Base-by-base conservation (phyloP, 2,113 vertebrate genomes). In the Poecile atricapillus region DNA sequence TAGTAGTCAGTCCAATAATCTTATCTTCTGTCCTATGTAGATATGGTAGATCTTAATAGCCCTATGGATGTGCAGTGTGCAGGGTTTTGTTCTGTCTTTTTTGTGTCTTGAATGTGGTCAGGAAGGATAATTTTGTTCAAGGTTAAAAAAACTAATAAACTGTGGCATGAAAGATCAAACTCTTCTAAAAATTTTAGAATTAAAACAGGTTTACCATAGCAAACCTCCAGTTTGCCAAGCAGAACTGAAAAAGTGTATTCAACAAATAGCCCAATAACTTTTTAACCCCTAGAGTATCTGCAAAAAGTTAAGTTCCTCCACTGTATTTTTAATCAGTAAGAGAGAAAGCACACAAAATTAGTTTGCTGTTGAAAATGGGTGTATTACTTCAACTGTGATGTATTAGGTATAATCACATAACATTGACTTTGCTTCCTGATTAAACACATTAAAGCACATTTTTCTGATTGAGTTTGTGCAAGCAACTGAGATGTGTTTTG, bases 11-110 rank as follows among this genome's bases (percentile, higher is more conserved):
- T 96, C 97, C 97, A 98, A 97, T 98, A 98, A 98, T 96, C 95
- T 98, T 98, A 98, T 98, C 97, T 98, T 98, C 98, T 97, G 97
- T 97, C 97, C 97, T 98, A 98, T 98, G 93, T 97, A 98, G 97
- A 98, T 98, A 98, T 81, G 96, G 97, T 96, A 98, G 96, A 97
- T 97, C 97, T 98, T 97, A 98, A 98, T 97, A 98, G 97, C 96
- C 97, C 97, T 97, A 97, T 52, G 97, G 97, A 97, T 95, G 97
- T 95, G 95, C 93, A 97, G 93, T 97, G 96, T 96, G 75, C 96
- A 94, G 95, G 96, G 89, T 69, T 87, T 91, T 94, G 83, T 96
- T 73, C 47, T 93, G 90, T 96, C 86, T 89, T 70, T 68, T 92
- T 83, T 89, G 76, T 68, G 95, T 95, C 94, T 87, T 78, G 60